Evolutionary conservation across 2,113 vertebrate genomes (phyloP), one percentile per base, ranked within the genome.

Genomic region (Pluvianellus socialis): DNA sequence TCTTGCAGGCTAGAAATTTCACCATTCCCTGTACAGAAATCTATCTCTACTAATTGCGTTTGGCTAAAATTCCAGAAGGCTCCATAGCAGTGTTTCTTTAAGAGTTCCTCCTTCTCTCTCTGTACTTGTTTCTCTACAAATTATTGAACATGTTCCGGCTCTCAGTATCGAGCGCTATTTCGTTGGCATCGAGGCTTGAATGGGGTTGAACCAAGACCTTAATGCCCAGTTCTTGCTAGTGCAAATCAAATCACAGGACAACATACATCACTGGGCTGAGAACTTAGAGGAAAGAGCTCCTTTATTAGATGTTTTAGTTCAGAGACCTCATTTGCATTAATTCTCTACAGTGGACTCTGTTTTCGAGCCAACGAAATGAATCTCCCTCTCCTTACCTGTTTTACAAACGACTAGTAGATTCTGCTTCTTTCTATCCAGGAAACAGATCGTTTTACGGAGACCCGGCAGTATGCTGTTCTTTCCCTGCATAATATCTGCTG

Each of bases 401-500:
- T 79, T 79, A 59, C 73, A 92, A 94, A 84, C 3, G 5, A 62
- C 11, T 56, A 23, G 30, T 19, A 45, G 80, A 61, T 79, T 92
- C 3, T 3, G 53, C 56, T 80, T 12, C 88, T 79, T 55, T 82
- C 79, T 91, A 67, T 44, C 58, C 72, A 52, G 23, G 19, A 32
- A 68, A 44, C 1, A 0, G 72, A 79, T 94, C 77, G 7, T 55
- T 75, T 97, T 87, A 79, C 77, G 38, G 30, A 24, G 68, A 27
- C 61, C 63, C 19, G 32, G 56, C 77, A 74, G 27, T 20, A 12
- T 49, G 68, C 72, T 95, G 53, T 26, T 89, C 88, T 77, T 71
- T 68, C 53, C 79, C 91, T 84, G 80, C 27, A 7, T 50, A 79
- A 87, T 91, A 95, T 75, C 94, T 94, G 89, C 86, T 96, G 96